Percentiles rank a stretch among this genome's conserved stretches.
These are phyloP conservation scores for Leptopterna dolabrata DNA, from an alignment of 2,888 invertebrate species.

Conservation along the genomic window DNA sequence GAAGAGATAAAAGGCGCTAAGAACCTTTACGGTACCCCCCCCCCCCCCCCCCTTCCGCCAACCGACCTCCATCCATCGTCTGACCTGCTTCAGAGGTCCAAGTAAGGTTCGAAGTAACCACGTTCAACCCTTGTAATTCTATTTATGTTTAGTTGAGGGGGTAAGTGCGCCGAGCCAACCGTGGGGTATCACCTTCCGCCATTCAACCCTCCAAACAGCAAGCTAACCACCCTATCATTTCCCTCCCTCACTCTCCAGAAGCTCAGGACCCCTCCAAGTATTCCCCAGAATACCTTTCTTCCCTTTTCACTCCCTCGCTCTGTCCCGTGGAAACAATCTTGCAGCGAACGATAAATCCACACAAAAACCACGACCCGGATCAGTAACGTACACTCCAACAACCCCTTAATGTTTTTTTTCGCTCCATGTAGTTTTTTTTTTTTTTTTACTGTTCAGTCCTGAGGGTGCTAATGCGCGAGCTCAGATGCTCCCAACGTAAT, in stretches of 20 bases:
- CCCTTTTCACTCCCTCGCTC: not conserved
- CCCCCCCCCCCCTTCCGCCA: not conserved
- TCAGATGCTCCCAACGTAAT: constrained; percentile 37
- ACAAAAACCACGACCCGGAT: constrained; percentile 18
- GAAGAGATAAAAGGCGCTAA: constrained; percentile 30
- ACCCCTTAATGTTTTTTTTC: not conserved
- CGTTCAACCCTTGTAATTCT: constrained; percentile 47
- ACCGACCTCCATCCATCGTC: too few relatives aligned
- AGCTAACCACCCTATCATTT: not conserved
- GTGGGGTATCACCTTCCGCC: constrained; percentile 13
- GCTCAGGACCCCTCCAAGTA: not conserved
- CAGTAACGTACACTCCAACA: not conserved
- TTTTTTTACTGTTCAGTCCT: not conserved
- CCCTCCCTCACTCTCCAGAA: not conserved
- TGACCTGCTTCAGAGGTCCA: too few relatives aligned
- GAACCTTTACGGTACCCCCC: not conserved
- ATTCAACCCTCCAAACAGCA: not conserved
- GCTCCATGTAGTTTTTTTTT: not conserved
- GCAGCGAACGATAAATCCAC: constrained; percentile 2
- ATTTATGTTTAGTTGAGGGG: constrained; percentile 35
- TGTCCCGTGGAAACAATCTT: not conserved
- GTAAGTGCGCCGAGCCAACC: not conserved
- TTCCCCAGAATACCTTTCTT: not conserved
- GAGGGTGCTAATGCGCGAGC: constrained; percentile 18
- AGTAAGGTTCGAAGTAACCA: constrained; percentile 21